Conservation (phyloP, 2,113 vertebrate genomes). For the Nycticryphes semicollaris region DNA sequence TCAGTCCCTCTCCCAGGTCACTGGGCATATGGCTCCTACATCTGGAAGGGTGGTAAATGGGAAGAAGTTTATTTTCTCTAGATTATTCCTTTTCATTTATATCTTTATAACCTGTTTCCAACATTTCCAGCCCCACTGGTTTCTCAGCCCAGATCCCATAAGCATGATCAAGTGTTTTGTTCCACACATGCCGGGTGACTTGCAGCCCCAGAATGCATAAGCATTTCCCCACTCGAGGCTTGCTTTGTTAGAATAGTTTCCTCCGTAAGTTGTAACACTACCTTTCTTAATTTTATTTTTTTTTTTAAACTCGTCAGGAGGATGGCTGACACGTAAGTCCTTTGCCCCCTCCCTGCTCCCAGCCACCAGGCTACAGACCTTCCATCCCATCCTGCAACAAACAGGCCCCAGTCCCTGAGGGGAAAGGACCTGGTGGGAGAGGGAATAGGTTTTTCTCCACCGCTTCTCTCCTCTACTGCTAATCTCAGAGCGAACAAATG, state of each 20-base stretch:
- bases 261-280: background rate
- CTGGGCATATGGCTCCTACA: fast-evolving
- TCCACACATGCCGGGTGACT: background rate
- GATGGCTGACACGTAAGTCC: background rate
- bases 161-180: background rate
- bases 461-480: background rate
- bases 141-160: background rate
- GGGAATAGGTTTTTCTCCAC: background rate
- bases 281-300: background rate
- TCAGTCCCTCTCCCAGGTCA: background rate
- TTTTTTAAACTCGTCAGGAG: background rate
- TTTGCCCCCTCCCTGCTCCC: background rate
- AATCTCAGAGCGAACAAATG: background rate
- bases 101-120: background rate
- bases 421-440: background rate
- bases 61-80: background rate
- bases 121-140: background rate
- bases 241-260: background rate
- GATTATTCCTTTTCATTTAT: background rate
- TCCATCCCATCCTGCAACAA: background rate
- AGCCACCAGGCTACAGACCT: background rate
- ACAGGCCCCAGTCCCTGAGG: background rate
- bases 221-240: background rate
- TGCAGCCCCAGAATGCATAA: background rate
- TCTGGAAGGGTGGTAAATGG: background rate